Percentiles rank a stretch among this genome's conserved stretches.
These are phyloP conservation scores for Pogonus chalceus DNA, from an alignment of 1,140 invertebrate species.

Conservation along the genomic window DNA sequence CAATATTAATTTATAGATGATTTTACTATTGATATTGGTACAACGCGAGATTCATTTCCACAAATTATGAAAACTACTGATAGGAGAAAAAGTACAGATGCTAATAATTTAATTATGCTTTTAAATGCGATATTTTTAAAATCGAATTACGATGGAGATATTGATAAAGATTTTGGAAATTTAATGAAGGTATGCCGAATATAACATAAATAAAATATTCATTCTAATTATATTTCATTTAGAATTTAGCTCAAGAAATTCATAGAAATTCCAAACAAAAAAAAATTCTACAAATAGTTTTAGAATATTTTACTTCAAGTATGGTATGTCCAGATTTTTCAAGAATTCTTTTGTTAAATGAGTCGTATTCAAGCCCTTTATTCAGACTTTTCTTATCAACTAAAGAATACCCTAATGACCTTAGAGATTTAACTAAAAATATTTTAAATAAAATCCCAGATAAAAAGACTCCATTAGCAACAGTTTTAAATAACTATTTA, in stretches of 20 bases:
- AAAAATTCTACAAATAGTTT: not conserved
- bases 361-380: conserved; percentile 19
- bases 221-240: not conserved
- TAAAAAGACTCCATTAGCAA: conserved; percentile 1
- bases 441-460: conserved; percentile 19
- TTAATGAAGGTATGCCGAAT: conserved; percentile 15
- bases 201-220: conserved; percentile 17
- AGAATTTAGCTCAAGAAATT: not conserved
- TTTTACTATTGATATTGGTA: not conserved
- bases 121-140: conserved; percentile 8
- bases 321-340: not conserved
- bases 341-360: conserved; percentile 10
- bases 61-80: not conserved
- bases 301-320: not conserved
- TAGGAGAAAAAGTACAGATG: not conserved
- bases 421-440: conserved; percentile 13
- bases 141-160: not conserved
- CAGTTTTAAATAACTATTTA: conserved; percentile 11
- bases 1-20: conserved; percentile 3
- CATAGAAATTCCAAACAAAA: not conserved
- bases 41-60: not conserved
- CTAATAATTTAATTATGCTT: not conserved
- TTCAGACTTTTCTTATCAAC: conserved; percentile 18
- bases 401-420: conserved; percentile 10
- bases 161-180: not conserved